Evolutionary conservation across 1,140 invertebrate genomes (phyloP).

Genomic region (Nebria ingens): DNA sequence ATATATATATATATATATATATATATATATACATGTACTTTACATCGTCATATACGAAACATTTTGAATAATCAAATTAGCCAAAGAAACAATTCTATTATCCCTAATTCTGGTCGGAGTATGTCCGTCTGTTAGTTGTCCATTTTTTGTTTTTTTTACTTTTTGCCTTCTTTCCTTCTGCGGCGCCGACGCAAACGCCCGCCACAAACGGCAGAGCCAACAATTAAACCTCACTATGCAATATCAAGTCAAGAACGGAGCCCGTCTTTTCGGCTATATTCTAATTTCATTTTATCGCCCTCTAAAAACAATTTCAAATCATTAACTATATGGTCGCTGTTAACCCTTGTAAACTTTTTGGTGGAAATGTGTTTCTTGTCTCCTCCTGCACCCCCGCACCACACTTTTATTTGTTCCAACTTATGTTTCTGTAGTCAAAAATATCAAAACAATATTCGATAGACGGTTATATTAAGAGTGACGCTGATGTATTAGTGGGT

Average conservation of each 20-base stretch:
- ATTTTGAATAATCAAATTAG: conserved; percentile 8
- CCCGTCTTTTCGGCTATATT: background rate
- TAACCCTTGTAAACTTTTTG: background rate
- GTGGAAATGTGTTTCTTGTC: background rate
- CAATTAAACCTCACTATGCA: background rate
- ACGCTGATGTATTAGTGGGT: too few relatives aligned
- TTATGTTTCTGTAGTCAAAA: too few relatives aligned
- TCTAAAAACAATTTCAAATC: conserved; percentile 3
- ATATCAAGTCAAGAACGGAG: too few relatives aligned
- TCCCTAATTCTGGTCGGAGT: background rate
- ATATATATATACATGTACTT: background rate
- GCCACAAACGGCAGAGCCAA: background rate
- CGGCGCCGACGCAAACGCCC: background rate
- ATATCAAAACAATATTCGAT: too few relatives aligned
- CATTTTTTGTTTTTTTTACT: background rate
- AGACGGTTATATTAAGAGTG: too few relatives aligned
- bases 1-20: too few relatives aligned
- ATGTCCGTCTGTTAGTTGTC: background rate
- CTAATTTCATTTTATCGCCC: background rate
- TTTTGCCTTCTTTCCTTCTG: background rate
- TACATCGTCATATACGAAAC: background rate
- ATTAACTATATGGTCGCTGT: background rate
- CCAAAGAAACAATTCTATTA: conserved; percentile 3
- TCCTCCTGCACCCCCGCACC: background rate
- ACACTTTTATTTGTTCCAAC: too few relatives aligned